phyloP scores from a whole-genome alignment of 2,113 vertebrate species.

The Nothoprocta pentlandii region DNA sequence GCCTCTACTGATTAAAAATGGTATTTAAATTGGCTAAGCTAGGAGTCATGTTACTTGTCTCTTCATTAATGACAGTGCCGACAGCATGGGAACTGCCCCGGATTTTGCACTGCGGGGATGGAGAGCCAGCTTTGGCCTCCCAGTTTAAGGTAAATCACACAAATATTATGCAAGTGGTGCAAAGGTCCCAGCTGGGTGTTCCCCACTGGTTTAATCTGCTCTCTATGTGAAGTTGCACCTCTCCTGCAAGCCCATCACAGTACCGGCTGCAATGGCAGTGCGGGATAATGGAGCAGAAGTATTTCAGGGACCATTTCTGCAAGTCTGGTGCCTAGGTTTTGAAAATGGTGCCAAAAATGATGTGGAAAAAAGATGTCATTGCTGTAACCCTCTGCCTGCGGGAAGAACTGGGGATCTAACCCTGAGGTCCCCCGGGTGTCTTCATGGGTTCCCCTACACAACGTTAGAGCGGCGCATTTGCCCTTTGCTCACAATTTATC shows the following conservation, averaged over 20 bases:
- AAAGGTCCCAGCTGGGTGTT: neutral
- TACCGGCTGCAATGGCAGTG: neutral
- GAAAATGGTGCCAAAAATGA: neutral
- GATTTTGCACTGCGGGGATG: neutral
- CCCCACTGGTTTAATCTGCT: neutral
- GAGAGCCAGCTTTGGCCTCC: neutral
- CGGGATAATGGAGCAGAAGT: neutral
- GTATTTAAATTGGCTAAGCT: neutral
- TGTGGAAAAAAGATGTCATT: rapidly evolving
- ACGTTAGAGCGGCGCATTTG: neutral
- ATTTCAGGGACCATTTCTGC: neutral
- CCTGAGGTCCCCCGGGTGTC: neutral
- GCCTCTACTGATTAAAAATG: neutral
- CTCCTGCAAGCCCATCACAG: neutral
- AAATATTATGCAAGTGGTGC: rapidly evolving
- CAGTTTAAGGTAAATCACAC: too few species aligned
- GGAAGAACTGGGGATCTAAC: neutral
- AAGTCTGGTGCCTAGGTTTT: rapidly evolving
- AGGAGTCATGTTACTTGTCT: neutral
- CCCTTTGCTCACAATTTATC: neutral
- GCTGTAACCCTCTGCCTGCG: rapidly evolving
- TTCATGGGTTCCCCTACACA: neutral
- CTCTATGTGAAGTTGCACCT: neutral
- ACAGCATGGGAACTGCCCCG: neutral
- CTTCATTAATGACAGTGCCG: neutral